Evolutionary conservation across 1,140 invertebrate genomes (phyloP).

Genomic region (Megalopta genalis): DNA sequence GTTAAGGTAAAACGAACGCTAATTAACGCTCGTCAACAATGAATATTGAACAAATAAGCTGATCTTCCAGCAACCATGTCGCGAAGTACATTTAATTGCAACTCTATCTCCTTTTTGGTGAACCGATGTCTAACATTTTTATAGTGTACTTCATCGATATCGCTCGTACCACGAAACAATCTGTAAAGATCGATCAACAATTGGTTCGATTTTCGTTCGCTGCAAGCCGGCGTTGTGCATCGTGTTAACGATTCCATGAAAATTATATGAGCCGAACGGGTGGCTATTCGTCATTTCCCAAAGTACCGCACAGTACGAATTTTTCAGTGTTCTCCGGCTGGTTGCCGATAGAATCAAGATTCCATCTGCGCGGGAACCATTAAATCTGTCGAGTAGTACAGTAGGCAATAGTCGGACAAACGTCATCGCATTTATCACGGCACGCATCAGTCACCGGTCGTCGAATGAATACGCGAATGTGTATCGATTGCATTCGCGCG

Average conservation of each 20-base stretch:
- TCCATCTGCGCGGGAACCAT: conserved; percentile 34
- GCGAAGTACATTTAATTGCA: no score
- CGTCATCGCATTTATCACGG: conserved; percentile 40
- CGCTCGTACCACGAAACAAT: no score
- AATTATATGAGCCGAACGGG: neutral
- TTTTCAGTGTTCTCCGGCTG: conserved; percentile 5
- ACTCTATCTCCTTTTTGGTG: no score
- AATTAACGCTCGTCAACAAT: no score
- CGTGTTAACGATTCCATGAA: neutral
- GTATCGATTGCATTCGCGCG: conserved; percentile 40
- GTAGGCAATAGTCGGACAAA: neutral
- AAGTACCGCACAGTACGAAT: conserved; percentile 4
- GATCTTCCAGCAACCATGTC: no score
- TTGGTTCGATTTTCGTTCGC: no score
- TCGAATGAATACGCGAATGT: conserved; percentile 36
- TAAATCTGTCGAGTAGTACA: conserved; percentile 25
- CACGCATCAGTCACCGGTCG: conserved; percentile 14
- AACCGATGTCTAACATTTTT: no score
- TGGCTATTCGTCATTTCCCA: conserved; percentile 29
- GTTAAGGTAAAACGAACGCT: no score
- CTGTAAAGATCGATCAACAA: no score
- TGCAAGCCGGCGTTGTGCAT: no score
- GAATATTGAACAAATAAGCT: no score
- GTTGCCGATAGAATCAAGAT: conserved; percentile 15
- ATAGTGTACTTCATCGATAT: no score